These are phyloP conservation scores for Pseudopleuronectes americanus DNA, from an alignment of 2,797 vertebrate species.

Conservation along the genomic window DNA sequence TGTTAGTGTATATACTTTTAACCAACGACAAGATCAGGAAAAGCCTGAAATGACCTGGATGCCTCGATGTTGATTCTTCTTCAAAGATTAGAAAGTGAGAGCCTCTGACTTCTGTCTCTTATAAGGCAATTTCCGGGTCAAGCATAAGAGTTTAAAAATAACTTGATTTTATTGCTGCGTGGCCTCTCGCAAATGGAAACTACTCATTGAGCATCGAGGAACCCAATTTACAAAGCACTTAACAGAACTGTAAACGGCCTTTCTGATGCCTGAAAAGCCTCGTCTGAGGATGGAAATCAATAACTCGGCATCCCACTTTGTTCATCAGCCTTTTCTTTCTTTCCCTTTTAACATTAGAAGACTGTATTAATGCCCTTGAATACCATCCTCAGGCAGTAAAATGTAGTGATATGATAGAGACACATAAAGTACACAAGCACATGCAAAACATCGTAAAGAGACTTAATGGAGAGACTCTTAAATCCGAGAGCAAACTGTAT, in stretches of 20 bases:
- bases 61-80: constrained; percentile 20
- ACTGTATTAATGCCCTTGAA: constrained; percentile 52
- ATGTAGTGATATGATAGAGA: constrained; percentile 30
- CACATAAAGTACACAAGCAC: constrained; percentile 15
- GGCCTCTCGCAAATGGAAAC: constrained; percentile 74
- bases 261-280: constrained; percentile 75
- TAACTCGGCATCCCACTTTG: constrained; percentile 66
- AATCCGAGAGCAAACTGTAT: constrained; percentile 34
- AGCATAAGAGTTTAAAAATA: constrained; percentile 75
- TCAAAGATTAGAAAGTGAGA: constrained; percentile 31
- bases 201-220: constrained; percentile 73
- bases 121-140: constrained; percentile 57
- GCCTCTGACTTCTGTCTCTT: constrained; percentile 48
- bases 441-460: constrained; percentile 17
- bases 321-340: constrained; percentile 67
- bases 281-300: constrained; percentile 74
- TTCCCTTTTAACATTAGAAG: constrained; percentile 63
- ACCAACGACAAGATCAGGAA: not conserved
- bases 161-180: constrained; percentile 75
- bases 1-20: not conserved
- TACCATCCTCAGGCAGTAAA: constrained; percentile 26
- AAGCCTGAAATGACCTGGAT: constrained; percentile 16
- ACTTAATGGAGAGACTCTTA: not conserved
- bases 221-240: constrained; percentile 81
- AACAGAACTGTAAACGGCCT: constrained; percentile 78